Evolutionary conservation across 2,797 vertebrate species (phyloP).

Genomic region (Falco rusticolus): DNA sequence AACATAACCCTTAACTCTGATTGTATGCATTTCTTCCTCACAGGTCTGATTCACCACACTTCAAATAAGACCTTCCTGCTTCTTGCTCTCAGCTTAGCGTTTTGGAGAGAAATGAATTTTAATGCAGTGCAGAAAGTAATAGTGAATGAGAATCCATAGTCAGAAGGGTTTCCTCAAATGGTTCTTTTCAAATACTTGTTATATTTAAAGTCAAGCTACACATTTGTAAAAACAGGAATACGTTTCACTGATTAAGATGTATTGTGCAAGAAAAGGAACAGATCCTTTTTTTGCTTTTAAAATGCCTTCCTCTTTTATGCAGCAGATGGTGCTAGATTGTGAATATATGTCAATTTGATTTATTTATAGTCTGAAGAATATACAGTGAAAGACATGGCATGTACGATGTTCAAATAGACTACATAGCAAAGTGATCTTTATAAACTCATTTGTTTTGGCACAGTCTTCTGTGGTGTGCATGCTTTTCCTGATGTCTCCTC

Average conservation of each 20-base stretch:
- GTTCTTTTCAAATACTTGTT: not conserved
- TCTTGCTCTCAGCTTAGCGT: not conserved
- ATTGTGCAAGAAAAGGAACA: not conserved
- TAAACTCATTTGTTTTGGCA: constrained; percentile 53
- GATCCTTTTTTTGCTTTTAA: not conserved
- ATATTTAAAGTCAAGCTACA: not conserved
- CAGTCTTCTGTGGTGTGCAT: constrained; percentile 16
- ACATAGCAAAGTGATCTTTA: constrained; percentile 12
- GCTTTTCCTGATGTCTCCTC: constrained; percentile 21
- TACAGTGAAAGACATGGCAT: constrained; percentile 28
- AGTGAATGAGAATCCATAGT: not conserved
- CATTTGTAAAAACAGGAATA: not conserved
- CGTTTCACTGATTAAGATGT: not conserved
- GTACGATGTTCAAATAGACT: constrained; percentile 47
- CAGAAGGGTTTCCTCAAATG: not conserved
- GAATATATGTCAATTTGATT: constrained; percentile 68
- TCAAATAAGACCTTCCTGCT: not conserved
- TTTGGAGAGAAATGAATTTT: not conserved
- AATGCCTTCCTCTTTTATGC: not conserved
- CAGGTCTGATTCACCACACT: not conserved
- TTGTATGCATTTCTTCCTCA: not conserved
- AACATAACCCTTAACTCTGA: not conserved
- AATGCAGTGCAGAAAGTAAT: not conserved
- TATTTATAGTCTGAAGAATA: constrained; percentile 50
- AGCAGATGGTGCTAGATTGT: constrained; percentile 71